Conservation (phyloP, 2,888 invertebrate genomes). For the Melinaea marsaeus region DNA sequence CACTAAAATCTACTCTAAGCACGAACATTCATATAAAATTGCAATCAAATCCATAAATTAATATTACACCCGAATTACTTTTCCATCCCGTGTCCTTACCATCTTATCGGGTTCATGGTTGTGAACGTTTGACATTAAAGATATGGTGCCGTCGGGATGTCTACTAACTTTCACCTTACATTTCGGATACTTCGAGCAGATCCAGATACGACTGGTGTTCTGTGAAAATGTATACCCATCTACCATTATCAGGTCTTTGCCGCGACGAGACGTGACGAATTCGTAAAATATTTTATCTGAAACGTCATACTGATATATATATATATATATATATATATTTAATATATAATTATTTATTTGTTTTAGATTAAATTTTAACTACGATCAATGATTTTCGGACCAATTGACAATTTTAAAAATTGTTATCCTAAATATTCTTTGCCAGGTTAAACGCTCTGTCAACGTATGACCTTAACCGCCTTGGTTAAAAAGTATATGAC, state of each 20-base stretch:
- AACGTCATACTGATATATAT: constrained; percentile 2
- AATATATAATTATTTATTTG: no score
- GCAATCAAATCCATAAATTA: not conserved
- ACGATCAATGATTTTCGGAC: no score
- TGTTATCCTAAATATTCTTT: no score
- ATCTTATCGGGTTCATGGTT: constrained; percentile 33
- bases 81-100: constrained; percentile 16
- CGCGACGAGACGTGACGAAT: constrained; percentile 38
- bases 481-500: no score
- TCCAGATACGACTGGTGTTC: constrained; percentile 35
- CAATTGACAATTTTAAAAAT: no score
- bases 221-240: constrained; percentile 38
- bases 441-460: no score
- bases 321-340: no score
- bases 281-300: constrained; percentile 29
- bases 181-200: constrained; percentile 38
- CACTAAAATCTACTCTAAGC: no score
- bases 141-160: constrained; percentile 25
- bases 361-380: no score
- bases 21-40: no score
- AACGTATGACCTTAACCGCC: no score
- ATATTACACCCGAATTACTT: constrained; percentile 15
- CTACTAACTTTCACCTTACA: constrained; percentile 37
- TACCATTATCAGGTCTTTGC: constrained; percentile 37
- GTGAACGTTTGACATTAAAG: constrained; percentile 29